Conservation (phyloP, 2,888 invertebrate genomes). For the Chelonus formosanus region DNA sequence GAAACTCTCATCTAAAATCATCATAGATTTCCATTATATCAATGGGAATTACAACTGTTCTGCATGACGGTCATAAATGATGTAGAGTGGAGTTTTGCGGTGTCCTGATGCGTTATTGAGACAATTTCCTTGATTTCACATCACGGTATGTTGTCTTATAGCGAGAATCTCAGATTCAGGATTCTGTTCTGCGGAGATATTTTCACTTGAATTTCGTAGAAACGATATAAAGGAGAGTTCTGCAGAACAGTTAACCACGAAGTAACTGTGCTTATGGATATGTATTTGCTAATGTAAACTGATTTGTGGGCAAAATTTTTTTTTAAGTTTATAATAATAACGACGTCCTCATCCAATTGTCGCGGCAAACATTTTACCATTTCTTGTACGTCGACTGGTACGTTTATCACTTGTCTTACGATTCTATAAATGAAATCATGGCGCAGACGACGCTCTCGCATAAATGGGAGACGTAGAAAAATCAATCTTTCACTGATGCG, state of each 20-base stretch:
- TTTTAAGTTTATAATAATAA: slow-evolving; percentile 47
- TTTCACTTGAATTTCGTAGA: slow-evolving; percentile 18
- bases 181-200: slow-evolving; percentile 20
- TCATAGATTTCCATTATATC: slow-evolving; percentile 59
- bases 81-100: slow-evolving; percentile 47
- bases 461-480: slow-evolving; percentile 46
- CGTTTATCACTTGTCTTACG: slow-evolving; percentile 49
- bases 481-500: slow-evolving; percentile 44
- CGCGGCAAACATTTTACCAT: slow-evolving; percentile 45
- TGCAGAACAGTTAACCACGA: slow-evolving; percentile 42
- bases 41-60: slow-evolving; percentile 61
- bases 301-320: slow-evolving; percentile 42
- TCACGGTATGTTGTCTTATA: slow-evolving; percentile 30
- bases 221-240: slow-evolving; percentile 36
- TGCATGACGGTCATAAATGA: slow-evolving; percentile 59
- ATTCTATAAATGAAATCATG: slow-evolving; percentile 47
- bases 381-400: slow-evolving; percentile 45
- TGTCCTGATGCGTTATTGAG: slow-evolving; percentile 38
- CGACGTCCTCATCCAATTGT: slow-evolving; percentile 47
- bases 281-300: slow-evolving; percentile 42
- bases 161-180: slow-evolving; percentile 29
- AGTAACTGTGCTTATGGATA: slow-evolving; percentile 41
- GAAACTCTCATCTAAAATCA: slow-evolving; percentile 48
- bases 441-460: slow-evolving; percentile 45
- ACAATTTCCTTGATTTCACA: slow-evolving; percentile 38